Evolutionary conservation across 2,888 invertebrate species (phyloP), one percentile per base, ranked within the genome.

Genomic region (Ypsolopha sequella): DNA sequence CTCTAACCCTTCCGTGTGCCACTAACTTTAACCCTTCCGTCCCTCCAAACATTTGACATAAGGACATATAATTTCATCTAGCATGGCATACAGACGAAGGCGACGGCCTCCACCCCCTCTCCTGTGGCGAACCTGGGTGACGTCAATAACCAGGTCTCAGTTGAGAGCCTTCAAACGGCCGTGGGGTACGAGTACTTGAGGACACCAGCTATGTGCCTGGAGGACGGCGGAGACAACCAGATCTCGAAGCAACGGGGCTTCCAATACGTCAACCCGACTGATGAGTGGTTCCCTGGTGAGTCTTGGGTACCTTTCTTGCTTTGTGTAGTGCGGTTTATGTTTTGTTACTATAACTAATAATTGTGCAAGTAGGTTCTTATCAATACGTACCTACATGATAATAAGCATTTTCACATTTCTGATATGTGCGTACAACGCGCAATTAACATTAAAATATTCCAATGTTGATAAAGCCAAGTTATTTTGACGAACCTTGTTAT

Each of bases 201-300:
- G 50, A 95, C 94, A 0, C 87, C 89, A 14, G 90, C 93, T 0
- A 74, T 91, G 36, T 87, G 88, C 33, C 65, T 93, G 10, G 88
- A 88, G 54, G 95, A 95, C 68, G 93, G 93, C 33, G 95, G 94
- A 0, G 88, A 90, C 61, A 88, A 89, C 52, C 88, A 90, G 59
- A 91, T 93, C 58, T 89, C 91, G 66, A 88, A 91, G 65, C 95
- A 95, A 73, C 89, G 92, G 60, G 96, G 96, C 47, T 96, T 95
- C 75, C 94, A 95, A 68, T 89, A 91, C 70, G 86, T 96, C 50
- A 95, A 95, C 78, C 96, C 96, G 1, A 93, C 93, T 0, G 93
- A 96, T 61, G 91, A 92, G 58, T 95, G 95, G 94, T 96, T 95
- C 73, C 94, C 95, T 71, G 95, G 93, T 91, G 71, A 68, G 64